Evolutionary conservation across 1,140 invertebrate genomes (phyloP).

Genomic region (Drosophila guanche): DNA sequence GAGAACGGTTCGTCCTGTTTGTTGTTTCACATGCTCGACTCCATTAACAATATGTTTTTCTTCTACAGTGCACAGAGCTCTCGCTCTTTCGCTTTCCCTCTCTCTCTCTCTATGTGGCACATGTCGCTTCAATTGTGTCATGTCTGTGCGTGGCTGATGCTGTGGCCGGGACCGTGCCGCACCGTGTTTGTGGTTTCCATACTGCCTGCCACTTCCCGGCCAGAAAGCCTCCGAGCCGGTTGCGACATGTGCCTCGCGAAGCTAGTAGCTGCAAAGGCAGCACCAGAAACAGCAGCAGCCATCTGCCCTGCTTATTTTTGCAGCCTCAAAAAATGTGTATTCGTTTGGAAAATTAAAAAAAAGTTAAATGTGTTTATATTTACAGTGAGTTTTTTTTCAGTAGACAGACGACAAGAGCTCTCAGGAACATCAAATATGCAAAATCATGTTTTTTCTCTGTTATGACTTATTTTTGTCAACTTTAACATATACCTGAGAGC

Average conservation of each 20-base stretch:
- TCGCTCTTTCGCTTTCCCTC: background rate
- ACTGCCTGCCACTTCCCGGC: slow-evolving; percentile 3
- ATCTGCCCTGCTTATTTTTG: slow-evolving; percentile 18
- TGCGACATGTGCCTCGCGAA: slow-evolving; percentile 34
- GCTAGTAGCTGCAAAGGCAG: background rate
- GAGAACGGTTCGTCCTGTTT: slow-evolving; percentile 45
- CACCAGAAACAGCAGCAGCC: slow-evolving; percentile 2
- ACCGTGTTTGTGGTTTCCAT: slow-evolving; percentile 47
- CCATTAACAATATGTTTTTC: slow-evolving; percentile 81
- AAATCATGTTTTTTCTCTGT: slow-evolving; percentile 8
- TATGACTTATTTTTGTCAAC: background rate
- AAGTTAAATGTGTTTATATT: slow-evolving; percentile 72
- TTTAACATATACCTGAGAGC: background rate
- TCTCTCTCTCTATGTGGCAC: slow-evolving; percentile 2
- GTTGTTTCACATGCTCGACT: slow-evolving; percentile 80
- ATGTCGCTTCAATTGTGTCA: slow-evolving; percentile 49
- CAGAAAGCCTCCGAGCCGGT: slow-evolving; percentile 25
- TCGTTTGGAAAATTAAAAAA: slow-evolving; percentile 79
- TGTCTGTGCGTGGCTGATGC: slow-evolving; percentile 15
- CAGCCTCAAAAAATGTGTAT: slow-evolving; percentile 59
- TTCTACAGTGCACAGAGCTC: slow-evolving; percentile 35
- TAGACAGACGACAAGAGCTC: background rate
- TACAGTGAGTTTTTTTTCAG: slow-evolving; percentile 21
- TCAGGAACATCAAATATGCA: slow-evolving; percentile 30
- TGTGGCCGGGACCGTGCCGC: slow-evolving; percentile 3